Evolutionary conservation across 2,113 vertebrate species (phyloP).

Genomic region (Rhizomys pruinosus): DNA sequence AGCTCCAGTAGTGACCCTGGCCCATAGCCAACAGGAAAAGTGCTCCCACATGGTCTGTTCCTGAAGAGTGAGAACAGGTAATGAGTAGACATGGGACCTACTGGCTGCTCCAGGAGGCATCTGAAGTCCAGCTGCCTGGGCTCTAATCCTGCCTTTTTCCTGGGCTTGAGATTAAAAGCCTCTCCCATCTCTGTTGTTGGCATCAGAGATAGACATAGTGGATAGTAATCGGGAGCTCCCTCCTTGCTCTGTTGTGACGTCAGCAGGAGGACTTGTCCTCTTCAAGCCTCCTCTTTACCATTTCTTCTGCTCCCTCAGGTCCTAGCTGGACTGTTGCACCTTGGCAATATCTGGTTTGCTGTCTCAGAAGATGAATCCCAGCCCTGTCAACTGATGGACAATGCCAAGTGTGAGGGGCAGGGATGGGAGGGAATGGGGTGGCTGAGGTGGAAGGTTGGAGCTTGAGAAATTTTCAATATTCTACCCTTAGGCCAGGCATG

Average conservation of each 20-base stretch:
- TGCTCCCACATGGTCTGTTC: neutral
- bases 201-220: neutral
- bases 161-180: neutral
- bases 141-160: neutral
- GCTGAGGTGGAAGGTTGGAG: neutral
- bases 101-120: neutral
- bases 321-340: slow-evolving; percentile 93
- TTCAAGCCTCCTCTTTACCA: neutral
- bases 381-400: slow-evolving; percentile 87
- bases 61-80: neutral
- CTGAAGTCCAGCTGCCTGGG: neutral
- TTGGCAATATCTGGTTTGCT: slow-evolving; percentile 92
- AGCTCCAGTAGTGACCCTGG: neutral
- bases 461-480: neutral
- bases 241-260: neutral
- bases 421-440: neutral
- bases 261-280: neutral
- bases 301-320: slow-evolving; percentile 47
- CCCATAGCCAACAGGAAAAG: neutral
- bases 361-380: slow-evolving; percentile 89
- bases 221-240: neutral
- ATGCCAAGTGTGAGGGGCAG: slow-evolving; percentile 87
- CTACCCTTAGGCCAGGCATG: neutral
- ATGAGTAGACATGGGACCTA: neutral
- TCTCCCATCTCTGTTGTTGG: neutral